Percentiles rank a stretch among this genome's conserved stretches.
Conservation (phyloP, 2,888 invertebrate species). For the Dynastes maya region DNA sequence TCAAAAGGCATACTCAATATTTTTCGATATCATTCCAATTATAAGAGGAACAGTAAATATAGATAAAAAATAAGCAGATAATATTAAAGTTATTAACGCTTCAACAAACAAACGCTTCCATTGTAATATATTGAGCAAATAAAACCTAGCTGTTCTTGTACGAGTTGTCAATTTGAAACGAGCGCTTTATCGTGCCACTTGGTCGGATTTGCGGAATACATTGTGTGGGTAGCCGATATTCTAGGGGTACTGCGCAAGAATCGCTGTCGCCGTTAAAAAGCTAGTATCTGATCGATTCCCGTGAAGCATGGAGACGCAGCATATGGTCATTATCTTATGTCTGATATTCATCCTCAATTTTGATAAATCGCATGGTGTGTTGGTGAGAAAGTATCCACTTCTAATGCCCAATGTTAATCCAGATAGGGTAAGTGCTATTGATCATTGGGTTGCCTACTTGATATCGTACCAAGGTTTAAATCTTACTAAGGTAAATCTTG, state of each 20-base stretch:
- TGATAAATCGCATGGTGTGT: slow-evolving; percentile 54
- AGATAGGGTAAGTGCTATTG: slow-evolving; percentile 77
- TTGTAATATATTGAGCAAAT: not conserved
- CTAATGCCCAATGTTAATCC: slow-evolving; percentile 90
- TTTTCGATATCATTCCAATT: too few relatives aligned
- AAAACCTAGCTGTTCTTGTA: not conserved
- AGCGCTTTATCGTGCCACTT: slow-evolving; percentile 23
- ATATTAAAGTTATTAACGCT: slow-evolving; percentile 1
- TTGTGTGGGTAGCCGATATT: slow-evolving; percentile 45
- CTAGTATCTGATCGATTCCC: slow-evolving; percentile 53
- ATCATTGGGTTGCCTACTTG: slow-evolving; percentile 53
- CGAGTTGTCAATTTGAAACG: slow-evolving; percentile 15
- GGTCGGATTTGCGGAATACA: not conserved
- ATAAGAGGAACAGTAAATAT: too few relatives aligned
- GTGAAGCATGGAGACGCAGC: slow-evolving; percentile 63
- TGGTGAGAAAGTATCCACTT: slow-evolving; percentile 77
- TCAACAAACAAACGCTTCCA: not conserved
- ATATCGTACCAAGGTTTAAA: not conserved
- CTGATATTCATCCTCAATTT: slow-evolving; percentile 33
- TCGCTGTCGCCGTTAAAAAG: not conserved
- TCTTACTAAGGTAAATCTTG: too few relatives aligned
- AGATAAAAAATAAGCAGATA: slow-evolving; percentile 7
- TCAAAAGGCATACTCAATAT: too few relatives aligned
- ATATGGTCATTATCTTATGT: slow-evolving; percentile 64
- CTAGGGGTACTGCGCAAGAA: slow-evolving; percentile 39